Conservation (phyloP, 2,113 vertebrate species). For the Xiphophorus couchianus region DNA sequence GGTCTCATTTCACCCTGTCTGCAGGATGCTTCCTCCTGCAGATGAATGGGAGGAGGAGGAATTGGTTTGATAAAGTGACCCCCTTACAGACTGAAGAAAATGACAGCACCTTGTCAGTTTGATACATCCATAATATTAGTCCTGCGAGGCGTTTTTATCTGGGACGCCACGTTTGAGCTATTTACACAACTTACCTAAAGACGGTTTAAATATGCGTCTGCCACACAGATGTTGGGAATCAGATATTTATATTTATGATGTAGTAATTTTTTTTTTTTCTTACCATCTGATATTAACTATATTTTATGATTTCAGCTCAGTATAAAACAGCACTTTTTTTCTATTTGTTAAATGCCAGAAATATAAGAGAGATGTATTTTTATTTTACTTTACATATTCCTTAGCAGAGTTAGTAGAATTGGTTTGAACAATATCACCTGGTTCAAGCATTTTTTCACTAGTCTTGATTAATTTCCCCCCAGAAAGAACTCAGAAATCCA, state of each 20-base stretch:
- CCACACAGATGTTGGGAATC: background rate
- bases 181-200: background rate
- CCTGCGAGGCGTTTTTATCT: background rate
- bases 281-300: too few species aligned
- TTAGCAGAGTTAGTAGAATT: too few species aligned
- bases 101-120: background rate
- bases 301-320: too few species aligned
- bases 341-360: too few species aligned
- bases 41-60: constrained; percentile 16
- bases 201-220: background rate
- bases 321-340: too few species aligned
- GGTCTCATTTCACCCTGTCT: constrained; percentile 56
- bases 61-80: background rate
- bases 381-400: too few species aligned
- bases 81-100: background rate
- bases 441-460: too few species aligned
- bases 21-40: constrained; percentile 51
- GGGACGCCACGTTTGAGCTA: background rate
- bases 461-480: too few species aligned
- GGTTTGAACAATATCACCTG: too few species aligned
- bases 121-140: background rate
- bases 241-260: background rate
- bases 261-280: too few species aligned
- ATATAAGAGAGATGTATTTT: too few species aligned
- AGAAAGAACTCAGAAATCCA: too few species aligned